Conservation (phyloP, 2,113 vertebrate species). For the Dolichotis patagonum region DNA sequence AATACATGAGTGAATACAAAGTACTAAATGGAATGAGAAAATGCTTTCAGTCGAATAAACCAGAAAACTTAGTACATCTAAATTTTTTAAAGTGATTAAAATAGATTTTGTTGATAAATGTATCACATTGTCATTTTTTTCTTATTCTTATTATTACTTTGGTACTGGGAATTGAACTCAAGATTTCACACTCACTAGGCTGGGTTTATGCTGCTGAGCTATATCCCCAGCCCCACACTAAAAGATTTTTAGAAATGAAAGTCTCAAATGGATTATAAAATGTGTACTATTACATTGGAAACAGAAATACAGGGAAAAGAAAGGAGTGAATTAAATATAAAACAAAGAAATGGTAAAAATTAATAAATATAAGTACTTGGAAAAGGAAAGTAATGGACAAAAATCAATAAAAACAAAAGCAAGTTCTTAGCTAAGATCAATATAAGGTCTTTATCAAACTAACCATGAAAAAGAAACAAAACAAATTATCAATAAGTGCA, state of each 20-base stretch:
- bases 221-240: too few species aligned
- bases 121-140: neutral
- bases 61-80: neutral
- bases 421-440: neutral
- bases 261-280: neutral
- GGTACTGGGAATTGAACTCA: too few species aligned
- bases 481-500: neutral
- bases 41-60: neutral
- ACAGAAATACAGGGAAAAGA: neutral
- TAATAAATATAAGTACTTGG: neutral
- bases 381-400: neutral
- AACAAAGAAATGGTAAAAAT: neutral
- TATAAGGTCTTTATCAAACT: neutral
- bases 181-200: too few species aligned
- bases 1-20: neutral
- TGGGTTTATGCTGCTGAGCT: too few species aligned
- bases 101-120: neutral
- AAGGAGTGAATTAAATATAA: neutral
- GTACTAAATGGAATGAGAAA: neutral
- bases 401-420: conserved; percentile 8
- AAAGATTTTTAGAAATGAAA: neutral
- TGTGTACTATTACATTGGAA: neutral
- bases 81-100: neutral
- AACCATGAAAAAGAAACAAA: neutral
- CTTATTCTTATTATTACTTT: too few species aligned